Conservation (phyloP, 2,888 invertebrate genomes). For the Acholoe squamosa region DNA sequence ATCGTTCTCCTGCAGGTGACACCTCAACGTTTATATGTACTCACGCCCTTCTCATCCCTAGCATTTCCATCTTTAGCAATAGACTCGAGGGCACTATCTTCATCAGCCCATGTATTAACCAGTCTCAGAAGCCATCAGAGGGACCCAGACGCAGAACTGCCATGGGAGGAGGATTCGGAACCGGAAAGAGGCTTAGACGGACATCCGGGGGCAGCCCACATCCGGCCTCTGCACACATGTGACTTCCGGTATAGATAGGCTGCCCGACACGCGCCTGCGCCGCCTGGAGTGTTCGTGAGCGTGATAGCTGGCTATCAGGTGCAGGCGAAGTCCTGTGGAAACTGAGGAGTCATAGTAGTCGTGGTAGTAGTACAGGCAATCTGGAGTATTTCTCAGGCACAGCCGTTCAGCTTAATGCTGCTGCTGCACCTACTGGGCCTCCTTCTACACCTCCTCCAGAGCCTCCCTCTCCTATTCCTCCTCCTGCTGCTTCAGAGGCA, state of each 20-base stretch:
- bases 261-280: background rate
- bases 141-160: background rate
- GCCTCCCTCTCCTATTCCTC: background rate
- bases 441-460: background rate
- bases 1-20: too few relatives aligned
- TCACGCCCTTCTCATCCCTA: background rate
- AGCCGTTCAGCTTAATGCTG: too few relatives aligned
- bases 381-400: constrained; percentile 55
- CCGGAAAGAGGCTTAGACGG: constrained; percentile 26
- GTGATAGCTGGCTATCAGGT: background rate
- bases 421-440: background rate
- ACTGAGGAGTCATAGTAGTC: background rate
- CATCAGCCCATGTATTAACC: constrained; percentile 2
- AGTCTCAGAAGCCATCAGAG: background rate
- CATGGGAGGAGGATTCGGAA: background rate
- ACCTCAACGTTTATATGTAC: too few relatives aligned
- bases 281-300: background rate
- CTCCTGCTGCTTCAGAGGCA: background rate
- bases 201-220: background rate
- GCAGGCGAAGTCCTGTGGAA: background rate
- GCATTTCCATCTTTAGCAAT: background rate
- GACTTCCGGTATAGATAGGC: background rate
- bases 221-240: constrained; percentile 26
- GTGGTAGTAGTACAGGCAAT: constrained; percentile 54
- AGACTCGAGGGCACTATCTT: background rate